Evolutionary conservation across 2,888 invertebrate genomes (phyloP), one percentile per base, ranked within the genome.

Genomic region (Cyaniris semiargus): DNA sequence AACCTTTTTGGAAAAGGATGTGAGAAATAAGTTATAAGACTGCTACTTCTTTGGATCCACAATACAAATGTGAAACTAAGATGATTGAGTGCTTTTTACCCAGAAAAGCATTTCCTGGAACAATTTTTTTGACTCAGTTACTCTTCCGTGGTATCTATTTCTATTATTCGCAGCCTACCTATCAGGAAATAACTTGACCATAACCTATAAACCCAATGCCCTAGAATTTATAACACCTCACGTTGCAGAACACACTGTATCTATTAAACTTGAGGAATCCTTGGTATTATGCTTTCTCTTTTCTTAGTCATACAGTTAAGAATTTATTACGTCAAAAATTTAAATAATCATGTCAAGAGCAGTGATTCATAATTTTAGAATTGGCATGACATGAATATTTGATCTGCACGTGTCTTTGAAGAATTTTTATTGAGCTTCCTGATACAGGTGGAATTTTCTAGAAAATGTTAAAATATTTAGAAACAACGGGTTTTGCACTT

Each of bases 281-380:
- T 74, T 48, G 23, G 27, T 6, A 74, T 74, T 79, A 76, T 76
- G 76, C 79, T 81, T 79, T 81, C 81, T 80, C 80, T 79, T 78
- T n/a, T 23, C 78, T 79, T 79, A 78, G 78, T 80, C 79, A 79
- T 78, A 77, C 34, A 58, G 71, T 77, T 77, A 66, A 72, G 44
- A 76, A 60, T 53, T 27, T 75, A 44, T 72, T 70, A 71, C 71
- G 58, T 18, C 44, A 75, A 38, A 53, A 77, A 76, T 38, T 75
- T 75, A 78, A 77, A 77, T 76, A 83, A 80, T 76, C 79, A 77
- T 81, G 84, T 84, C 83, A 84, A 85, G 84, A 83, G 80, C 84
- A 79, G 76, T 78, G 80, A 82, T 78, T 82, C 82, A 83, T 76
- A 60, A 70, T 74, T 75, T 77, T 70, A 58, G 71, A 77, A 76